Percentiles rank a stretch among this genome's conserved stretches.
phyloP scores from a whole-genome alignment of 2,797 vertebrate genomes.

The Acanthopagrus latus region DNA sequence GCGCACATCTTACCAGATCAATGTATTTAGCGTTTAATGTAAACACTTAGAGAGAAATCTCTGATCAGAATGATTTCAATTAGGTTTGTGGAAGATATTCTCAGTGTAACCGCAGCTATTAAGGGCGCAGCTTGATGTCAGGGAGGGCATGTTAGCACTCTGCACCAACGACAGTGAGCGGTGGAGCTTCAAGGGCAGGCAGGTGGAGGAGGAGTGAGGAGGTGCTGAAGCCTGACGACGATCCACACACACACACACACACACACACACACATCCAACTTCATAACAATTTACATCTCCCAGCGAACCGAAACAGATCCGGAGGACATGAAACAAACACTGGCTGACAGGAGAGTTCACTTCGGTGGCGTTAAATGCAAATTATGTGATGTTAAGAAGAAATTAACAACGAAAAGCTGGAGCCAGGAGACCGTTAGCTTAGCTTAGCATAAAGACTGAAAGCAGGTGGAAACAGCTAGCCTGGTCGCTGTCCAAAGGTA shows the following conservation, averaged over 20 bases:
- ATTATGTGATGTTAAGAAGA: not conserved
- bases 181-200: conserved; percentile 56
- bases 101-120: too few species aligned
- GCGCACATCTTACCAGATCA: too few species aligned
- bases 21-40: too few species aligned
- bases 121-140: conserved; percentile 47
- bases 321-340: too few species aligned
- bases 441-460: not conserved
- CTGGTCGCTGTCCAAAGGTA: too few species aligned
- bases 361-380: not conserved
- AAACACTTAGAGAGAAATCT: too few species aligned
- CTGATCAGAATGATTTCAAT: too few species aligned
- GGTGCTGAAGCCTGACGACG: conserved; percentile 32
- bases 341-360: not conserved
- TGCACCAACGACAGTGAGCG: conserved; percentile 35
- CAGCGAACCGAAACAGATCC: conserved; percentile 38
- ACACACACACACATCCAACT: too few species aligned
- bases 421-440: not conserved
- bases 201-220: conserved; percentile 70
- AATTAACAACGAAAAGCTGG: not conserved
- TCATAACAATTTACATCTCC: too few species aligned
- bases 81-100: too few species aligned
- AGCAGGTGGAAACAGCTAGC: not conserved
- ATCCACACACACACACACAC: not conserved
- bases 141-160: conserved; percentile 53